Conservation (phyloP, 2,797 vertebrate species). For the Neopelma chrysocephalum region DNA sequence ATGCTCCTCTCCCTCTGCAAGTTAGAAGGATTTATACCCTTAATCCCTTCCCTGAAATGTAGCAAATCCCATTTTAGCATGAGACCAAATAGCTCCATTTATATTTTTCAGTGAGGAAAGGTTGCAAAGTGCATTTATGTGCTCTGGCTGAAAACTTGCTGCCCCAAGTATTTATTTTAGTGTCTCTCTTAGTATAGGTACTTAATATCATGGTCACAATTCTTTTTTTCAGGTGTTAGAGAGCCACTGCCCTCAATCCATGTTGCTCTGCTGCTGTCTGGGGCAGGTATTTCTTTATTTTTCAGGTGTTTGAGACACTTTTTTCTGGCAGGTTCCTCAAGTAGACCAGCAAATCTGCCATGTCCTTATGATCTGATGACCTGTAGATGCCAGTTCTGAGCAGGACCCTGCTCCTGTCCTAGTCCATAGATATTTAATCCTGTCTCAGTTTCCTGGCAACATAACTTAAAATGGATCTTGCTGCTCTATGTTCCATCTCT, state of each 20-base stretch:
- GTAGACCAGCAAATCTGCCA: not conserved
- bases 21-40: not conserved
- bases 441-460: not conserved
- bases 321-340: not conserved
- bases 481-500: not conserved
- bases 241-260: accelerated
- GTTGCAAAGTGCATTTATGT: not conserved
- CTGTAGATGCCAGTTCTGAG: not conserved
- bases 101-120: not conserved
- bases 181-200: not conserved
- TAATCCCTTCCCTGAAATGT: not conserved
- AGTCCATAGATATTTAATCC: not conserved
- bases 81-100: not conserved
- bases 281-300: not conserved
- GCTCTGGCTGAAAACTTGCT: not conserved
- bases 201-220: not conserved
- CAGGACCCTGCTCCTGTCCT: not conserved
- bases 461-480: not conserved
- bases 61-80: not conserved
- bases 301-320: not conserved
- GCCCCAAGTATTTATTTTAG: not conserved
- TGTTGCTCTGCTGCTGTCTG: not conserved
- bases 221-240: not conserved
- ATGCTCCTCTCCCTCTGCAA: not conserved
- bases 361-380: not conserved